Conservation (phyloP, 2,888 invertebrate species). For the Eristalis tenax region DNA sequence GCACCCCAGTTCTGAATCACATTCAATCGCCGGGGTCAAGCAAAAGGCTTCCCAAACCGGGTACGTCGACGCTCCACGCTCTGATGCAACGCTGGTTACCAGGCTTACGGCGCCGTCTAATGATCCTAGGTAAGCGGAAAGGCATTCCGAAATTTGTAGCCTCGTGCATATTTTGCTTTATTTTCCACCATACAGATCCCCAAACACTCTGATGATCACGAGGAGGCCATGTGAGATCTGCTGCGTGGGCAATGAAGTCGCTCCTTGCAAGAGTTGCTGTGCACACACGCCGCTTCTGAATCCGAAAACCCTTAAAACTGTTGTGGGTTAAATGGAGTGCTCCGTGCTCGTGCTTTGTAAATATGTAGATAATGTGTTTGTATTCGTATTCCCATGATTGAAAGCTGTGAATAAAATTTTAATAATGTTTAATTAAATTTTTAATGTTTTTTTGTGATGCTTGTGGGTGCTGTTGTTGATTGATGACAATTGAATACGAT, state of each 20-base stretch:
- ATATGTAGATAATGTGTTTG: not conserved
- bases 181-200: not conserved
- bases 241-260: not conserved
- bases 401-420: no score
- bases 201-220: not conserved
- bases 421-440: no score
- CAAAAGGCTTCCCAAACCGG: no score
- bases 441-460: no score
- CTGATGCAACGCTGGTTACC: not conserved
- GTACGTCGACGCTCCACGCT: not conserved
- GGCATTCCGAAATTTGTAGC: no score
- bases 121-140: not conserved
- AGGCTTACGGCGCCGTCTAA: not conserved
- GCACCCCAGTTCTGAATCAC: no score
- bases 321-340: not conserved
- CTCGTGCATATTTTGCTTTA: not conserved
- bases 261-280: conserved; percentile 7
- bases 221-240: conserved; percentile 17
- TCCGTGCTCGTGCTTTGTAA: not conserved
- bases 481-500: no score
- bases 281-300: not conserved
- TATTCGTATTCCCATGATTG: not conserved
- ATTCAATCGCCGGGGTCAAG: no score
- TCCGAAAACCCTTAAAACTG: conserved; percentile 2
- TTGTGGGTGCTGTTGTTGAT: no score